These are phyloP conservation scores for Tapirus terrestris DNA, from an alignment of 2,113 vertebrate species.

Conservation along the genomic window DNA sequence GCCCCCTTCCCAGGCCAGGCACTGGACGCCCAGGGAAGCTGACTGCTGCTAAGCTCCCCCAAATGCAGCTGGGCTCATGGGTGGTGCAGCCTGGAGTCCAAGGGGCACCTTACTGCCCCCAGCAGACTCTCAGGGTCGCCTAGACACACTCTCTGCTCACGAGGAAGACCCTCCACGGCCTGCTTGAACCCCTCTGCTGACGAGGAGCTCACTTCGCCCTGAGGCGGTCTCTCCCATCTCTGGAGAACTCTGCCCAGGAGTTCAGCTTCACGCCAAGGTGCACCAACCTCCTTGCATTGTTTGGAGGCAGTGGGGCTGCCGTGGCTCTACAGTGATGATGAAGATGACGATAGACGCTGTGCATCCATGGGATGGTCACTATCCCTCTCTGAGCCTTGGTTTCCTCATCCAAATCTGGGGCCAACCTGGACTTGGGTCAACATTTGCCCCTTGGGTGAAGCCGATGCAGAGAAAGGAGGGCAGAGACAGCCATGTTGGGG, in stretches of 20 bases:
- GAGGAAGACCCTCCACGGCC: rapidly evolving
- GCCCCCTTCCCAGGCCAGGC: neutral
- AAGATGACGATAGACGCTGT: rapidly evolving
- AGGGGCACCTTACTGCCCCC: neutral
- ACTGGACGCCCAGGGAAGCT: rapidly evolving
- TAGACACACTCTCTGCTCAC: rapidly evolving
- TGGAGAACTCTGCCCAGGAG: rapidly evolving
- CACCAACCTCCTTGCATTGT: rapidly evolving
- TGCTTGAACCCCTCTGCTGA: neutral
- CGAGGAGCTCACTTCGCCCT: rapidly evolving
- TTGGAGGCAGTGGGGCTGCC: rapidly evolving
- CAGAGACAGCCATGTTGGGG: rapidly evolving
- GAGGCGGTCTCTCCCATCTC: neutral
- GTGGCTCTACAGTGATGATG: rapidly evolving
- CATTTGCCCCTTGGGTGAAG: neutral
- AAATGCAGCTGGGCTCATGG: neutral
- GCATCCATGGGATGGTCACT: rapidly evolving
- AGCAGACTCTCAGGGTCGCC: neutral
- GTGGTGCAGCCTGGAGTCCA: rapidly evolving
- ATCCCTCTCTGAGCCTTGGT: neutral
- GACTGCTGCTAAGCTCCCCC: rapidly evolving
- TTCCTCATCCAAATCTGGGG: neutral
- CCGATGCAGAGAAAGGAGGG: neutral
- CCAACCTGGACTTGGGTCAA: neutral
- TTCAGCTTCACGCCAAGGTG: rapidly evolving